Evolutionary conservation across 2,113 vertebrate species (phyloP), one percentile per base, ranked within the genome.

Genomic region (Leucoraja erinaceus): DNA sequence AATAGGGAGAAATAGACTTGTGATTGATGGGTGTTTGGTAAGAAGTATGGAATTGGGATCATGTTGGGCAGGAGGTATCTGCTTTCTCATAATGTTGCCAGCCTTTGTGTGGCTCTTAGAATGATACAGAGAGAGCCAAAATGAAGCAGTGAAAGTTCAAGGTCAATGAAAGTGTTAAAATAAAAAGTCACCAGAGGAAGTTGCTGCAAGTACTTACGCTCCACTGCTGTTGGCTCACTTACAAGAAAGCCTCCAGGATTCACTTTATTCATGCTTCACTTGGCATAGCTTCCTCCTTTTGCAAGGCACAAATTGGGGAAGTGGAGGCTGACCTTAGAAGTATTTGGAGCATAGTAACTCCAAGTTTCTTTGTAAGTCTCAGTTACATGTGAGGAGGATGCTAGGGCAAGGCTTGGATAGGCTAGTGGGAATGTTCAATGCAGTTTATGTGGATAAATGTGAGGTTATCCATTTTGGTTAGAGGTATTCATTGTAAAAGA

Each of bases 211-310:
- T 18, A 63, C 83, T 31, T 88, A 31, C 16, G 16, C 4, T 86
- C 25, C 4, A 63, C 1, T 63, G 28, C 16, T 66, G 12, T 88
- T 88, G 63, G 59, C 59, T 88, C 59, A 66, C 11, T 31, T 63
- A 88, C 83, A 88, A 88, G 59, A 31, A 61, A 63, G 83, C 59
- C 28, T 88, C 63, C 61, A 33, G 83, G 59, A 88, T 31, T 66
- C n/a, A 31, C 11, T 88, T 14, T n/a, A 63, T 63, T 88, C 59
- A 66, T 91, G 63, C 38, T 47, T 72, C 66, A 72, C 38, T 72
- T 10, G 22, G 4, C 66, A 25, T 54, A 54, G 72, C 20, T 25
- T 91, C 90, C 68, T 91, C 90, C 90, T 54, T 72, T 91, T 47
- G 70, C 66, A 91, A 28, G 88, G 0, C 68, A 72, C 33, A 20